Conservation (phyloP, 2,888 invertebrate species). For the Melipona bicolor region DNA sequence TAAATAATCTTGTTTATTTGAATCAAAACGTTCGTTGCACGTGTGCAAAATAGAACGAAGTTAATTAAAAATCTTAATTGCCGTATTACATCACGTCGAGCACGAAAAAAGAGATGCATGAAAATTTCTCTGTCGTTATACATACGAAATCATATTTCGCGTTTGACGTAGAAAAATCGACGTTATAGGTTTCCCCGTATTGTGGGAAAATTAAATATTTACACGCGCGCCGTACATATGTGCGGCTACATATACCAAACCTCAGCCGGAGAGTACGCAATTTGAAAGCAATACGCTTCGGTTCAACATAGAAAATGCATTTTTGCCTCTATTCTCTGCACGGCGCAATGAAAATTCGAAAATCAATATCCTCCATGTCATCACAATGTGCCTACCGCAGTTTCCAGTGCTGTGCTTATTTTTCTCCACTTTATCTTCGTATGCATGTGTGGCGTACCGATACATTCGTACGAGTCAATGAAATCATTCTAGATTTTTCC, state of each 20-base stretch:
- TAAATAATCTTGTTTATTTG: not conserved
- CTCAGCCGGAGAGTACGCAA: constrained; percentile 39
- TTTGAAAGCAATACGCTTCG: constrained; percentile 57
- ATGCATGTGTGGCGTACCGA: not conserved
- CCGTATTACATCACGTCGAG: not conserved
- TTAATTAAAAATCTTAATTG: not conserved
- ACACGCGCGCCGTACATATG: not conserved
- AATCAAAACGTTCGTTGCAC: not conserved
- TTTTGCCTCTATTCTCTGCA: constrained; percentile 61
- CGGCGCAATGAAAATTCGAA: constrained; percentile 69
- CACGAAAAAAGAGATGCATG: not conserved
- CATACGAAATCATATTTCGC: constrained; percentile 2
- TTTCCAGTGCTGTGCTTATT: constrained; percentile 53
- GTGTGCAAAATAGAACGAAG: not conserved
- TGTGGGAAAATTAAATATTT: constrained; percentile 57
- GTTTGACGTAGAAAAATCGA: constrained; percentile 5
- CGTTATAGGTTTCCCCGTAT: not conserved
- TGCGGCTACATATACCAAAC: constrained; percentile 7
- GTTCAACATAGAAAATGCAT: constrained; percentile 51
- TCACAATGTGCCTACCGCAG: constrained; percentile 58
- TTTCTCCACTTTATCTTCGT: constrained; percentile 39
- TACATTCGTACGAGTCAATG: not conserved
- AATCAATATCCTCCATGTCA: constrained; percentile 66
- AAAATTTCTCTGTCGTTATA: not conserved
- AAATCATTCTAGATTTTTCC: not conserved